Base-by-base conservation (phyloP, 1,140 invertebrate genomes). In the Lordiphosa stackelbergi region DNA sequence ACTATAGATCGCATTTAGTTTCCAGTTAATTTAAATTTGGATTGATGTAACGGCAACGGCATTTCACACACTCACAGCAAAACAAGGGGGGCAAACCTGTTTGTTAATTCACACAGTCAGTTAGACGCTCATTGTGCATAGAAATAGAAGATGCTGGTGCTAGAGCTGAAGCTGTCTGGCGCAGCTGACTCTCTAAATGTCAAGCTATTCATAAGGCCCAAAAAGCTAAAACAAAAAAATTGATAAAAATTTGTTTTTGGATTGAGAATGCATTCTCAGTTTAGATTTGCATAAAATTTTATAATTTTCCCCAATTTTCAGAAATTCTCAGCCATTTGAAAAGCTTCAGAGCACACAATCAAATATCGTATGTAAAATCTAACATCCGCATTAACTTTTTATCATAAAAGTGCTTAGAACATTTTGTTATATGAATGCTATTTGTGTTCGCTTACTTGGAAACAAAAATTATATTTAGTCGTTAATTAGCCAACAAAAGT, bases 1-100 rank as follows among this genome's bases (percentile, higher is more conserved):
- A 68, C 49, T 41, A 55, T 65, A 69, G 51, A 78, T 56, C 53
- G 66, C 54, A 51, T 53, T 51, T 34, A 42, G 38, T 81, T 56
- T 54, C 35, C 19, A 53, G 58, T 57, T 74, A 65, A 81, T 61
- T 79, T 58, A 37, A 43, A 71, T 74, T 55, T 68, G 71, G 75
- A 71, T 79, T 61, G 62, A 75, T 79, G 75, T 69, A 70, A 68
- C 71, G 47, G 57, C 66, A 73, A 51, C 53, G 64, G 64, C 51
- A 69, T 40, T 53, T 28, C 10, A 53, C 40, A 49, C 6, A 47
- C 38, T 34, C 40, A 69, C 47, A 37, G 24, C 28, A 34, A 22
- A 22, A 7, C 8, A 3, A 19, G 38, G 36, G 24, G 41, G 24
- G 41, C 47, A 70, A 77, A 78, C 73, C 69, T 55, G 73, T 77